Evolutionary conservation across 2,888 invertebrate genomes (phyloP).

Genomic region (Salpingus planirostris): DNA sequence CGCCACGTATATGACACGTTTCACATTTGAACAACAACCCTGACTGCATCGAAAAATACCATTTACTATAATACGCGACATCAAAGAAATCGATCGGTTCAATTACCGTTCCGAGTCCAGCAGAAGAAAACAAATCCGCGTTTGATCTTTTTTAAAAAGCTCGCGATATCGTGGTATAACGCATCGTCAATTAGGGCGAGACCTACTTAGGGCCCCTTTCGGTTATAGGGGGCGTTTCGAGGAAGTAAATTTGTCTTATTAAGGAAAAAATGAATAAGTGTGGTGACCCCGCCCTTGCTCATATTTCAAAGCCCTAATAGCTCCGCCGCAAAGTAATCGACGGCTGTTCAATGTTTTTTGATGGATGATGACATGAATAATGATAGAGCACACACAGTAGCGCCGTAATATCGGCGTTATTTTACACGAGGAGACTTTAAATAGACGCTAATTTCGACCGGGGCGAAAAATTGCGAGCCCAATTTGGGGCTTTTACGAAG

Average conservation of each 20-base stretch:
- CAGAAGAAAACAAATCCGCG: no score
- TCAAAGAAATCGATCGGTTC: no score
- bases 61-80: no score
- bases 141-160: no score
- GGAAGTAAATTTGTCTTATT: slow-evolving; percentile 25
- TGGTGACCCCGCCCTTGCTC: slow-evolving; percentile 15
- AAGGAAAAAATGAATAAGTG: slow-evolving; percentile 20
- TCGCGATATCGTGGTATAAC: no score
- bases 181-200: no score
- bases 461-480: slow-evolving; percentile 11
- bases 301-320: slow-evolving; percentile 26
- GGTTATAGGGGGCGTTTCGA: no score
- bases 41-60: no score
- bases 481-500: slow-evolving; percentile 9
- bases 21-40: no score
- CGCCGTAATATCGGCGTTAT: slow-evolving; percentile 16
- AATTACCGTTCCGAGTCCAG: no score
- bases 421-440: slow-evolving; percentile 24
- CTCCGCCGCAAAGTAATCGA: slow-evolving; percentile 27
- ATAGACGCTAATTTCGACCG: slow-evolving; percentile 20
- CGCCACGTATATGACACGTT: no score
- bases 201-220: no score
- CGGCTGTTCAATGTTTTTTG: slow-evolving; percentile 31
- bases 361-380: slow-evolving; percentile 36
- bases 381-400: slow-evolving; percentile 26